Evolutionary conservation across 1,140 invertebrate genomes (phyloP).

Genomic region (Lineus longissimus): DNA sequence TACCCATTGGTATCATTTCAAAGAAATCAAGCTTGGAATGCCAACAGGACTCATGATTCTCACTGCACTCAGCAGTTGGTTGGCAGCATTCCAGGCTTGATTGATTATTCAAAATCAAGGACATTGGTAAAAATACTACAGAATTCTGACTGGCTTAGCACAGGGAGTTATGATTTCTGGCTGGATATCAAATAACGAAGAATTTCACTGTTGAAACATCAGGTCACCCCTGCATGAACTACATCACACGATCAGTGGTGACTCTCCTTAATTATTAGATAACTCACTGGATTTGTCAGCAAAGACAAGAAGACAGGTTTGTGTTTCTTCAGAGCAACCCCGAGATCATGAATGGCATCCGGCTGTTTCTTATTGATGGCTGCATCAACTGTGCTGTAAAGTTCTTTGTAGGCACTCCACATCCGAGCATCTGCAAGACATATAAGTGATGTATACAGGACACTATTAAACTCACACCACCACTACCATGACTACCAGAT

Average conservation of each 20-base stretch:
- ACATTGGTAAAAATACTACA: neutral
- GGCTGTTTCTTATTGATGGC: conserved; percentile 65
- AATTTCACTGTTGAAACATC: too few relatives aligned
- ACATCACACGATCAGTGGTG: neutral
- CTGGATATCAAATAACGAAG: too few relatives aligned
- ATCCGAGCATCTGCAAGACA: conserved; percentile 51
- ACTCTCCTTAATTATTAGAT: neutral
- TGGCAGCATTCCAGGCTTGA: neutral
- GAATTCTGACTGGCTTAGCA: neutral
- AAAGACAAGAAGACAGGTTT: conserved; percentile 84
- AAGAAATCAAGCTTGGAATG: neutral
- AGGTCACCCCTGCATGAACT: too few relatives aligned
- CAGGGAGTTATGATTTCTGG: too few relatives aligned
- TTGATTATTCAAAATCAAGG: neutral
- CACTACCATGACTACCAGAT: too few relatives aligned
- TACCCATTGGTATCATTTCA: neutral
- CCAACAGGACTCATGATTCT: neutral
- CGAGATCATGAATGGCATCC: conserved; percentile 71
- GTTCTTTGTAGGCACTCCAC: conserved; percentile 83
- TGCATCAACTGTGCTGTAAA: conserved; percentile 69
- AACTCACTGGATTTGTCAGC: conserved; percentile 80
- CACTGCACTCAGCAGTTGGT: too few relatives aligned
- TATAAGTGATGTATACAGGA: too few relatives aligned
- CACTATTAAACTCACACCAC: too few relatives aligned
- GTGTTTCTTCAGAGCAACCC: conserved; percentile 72